These are phyloP conservation scores for Bradysia coprophila DNA, from an alignment of 1,140 invertebrate genomes.

Conservation along the genomic window DNA sequence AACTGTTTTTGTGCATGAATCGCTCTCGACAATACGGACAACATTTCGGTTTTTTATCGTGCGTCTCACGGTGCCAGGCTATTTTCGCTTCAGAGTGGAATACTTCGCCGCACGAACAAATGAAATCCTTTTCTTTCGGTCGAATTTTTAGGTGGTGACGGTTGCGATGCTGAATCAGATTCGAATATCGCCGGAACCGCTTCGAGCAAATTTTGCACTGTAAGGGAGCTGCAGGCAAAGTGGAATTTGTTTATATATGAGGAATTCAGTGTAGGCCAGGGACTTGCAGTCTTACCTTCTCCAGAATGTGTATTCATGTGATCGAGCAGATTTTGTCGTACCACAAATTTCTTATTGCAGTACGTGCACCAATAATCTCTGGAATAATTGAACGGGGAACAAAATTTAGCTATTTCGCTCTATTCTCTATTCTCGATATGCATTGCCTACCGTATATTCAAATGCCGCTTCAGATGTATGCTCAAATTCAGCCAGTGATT, in stretches of 20 bases:
- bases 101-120: constrained; percentile 62
- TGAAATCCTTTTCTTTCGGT: constrained; percentile 51
- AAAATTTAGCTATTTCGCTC: too few relatives aligned
- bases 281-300: too few relatives aligned
- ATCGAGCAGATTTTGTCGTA: constrained; percentile 54
- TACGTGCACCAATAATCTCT: constrained; percentile 41
- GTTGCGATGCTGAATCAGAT: constrained; percentile 68
- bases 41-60: constrained; percentile 62
- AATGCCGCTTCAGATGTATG: constrained; percentile 55
- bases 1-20: constrained; percentile 60
- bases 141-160: constrained; percentile 43
- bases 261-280: too few relatives aligned
- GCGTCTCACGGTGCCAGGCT: constrained; percentile 68
- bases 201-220: constrained; percentile 62
- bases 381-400: too few relatives aligned
- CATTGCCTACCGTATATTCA: constrained; percentile 52
- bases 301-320: constrained; percentile 69
- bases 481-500: constrained; percentile 49
- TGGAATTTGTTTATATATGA: too few relatives aligned
- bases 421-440: too few relatives aligned
- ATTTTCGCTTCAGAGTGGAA: constrained; percentile 66
- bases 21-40: constrained; percentile 67
- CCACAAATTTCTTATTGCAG: constrained; percentile 66
- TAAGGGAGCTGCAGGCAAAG: too few relatives aligned
- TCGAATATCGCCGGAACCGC: constrained; percentile 67